phyloP scores from a whole-genome alignment of 2,797 vertebrate species.

The Danio aesculapii region DNA sequence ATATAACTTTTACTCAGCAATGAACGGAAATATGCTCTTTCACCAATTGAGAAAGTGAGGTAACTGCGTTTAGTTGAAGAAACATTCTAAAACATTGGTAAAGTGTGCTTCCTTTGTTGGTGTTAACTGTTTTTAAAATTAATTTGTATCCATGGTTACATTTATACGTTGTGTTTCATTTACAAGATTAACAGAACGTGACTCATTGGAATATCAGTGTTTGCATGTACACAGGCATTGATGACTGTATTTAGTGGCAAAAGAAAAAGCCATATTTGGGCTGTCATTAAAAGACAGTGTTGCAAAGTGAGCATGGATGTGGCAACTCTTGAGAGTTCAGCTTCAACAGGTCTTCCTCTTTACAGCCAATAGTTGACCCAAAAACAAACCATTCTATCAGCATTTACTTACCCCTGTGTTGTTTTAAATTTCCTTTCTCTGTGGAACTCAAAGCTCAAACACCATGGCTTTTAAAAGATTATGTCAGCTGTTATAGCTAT shows the following conservation, averaged over 20 bases:
- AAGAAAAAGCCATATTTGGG: slow-evolving; percentile 1
- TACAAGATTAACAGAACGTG: slow-evolving; percentile 10
- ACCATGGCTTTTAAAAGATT: too few species aligned
- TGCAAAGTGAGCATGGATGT: neutral
- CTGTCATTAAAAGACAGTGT: neutral
- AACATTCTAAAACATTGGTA: slow-evolving; percentile 9
- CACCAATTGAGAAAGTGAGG: slow-evolving; percentile 20
- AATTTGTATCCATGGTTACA: slow-evolving; percentile 24
- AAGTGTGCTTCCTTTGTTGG: neutral
- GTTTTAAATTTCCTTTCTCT: neutral
- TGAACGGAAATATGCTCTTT: slow-evolving; percentile 1
- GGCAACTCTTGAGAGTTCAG: neutral
- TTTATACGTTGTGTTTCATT: neutral
- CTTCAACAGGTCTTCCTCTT: neutral
- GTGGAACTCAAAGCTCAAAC: neutral
- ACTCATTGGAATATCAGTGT: neutral
- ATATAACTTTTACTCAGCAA: slow-evolving; percentile 5
- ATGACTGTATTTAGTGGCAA: neutral
- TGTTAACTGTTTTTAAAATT: neutral
- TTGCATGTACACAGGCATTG: neutral
- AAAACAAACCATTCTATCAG: neutral
- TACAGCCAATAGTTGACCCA: neutral
- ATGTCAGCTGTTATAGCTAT: too few species aligned
- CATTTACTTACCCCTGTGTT: slow-evolving; percentile 4
- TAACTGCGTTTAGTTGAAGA: neutral